phyloP scores from a whole-genome alignment of 2,797 vertebrate genomes.

The Ispidina picta region DNA sequence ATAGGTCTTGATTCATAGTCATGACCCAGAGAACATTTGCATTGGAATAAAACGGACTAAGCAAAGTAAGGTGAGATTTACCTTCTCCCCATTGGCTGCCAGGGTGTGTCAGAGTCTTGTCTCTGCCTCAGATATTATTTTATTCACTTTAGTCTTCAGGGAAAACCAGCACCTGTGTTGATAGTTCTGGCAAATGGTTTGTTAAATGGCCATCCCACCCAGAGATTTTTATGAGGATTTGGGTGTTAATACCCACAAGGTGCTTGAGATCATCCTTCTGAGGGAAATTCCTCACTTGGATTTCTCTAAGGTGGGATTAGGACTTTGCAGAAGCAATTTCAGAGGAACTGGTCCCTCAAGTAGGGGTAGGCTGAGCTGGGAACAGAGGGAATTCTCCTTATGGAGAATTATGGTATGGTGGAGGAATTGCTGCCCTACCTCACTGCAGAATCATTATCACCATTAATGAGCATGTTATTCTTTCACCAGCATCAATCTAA shows the following conservation, averaged over 20 bases:
- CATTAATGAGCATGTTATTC: slow-evolving; percentile 50
- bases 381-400: neutral
- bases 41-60: neutral
- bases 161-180: neutral
- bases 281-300: neutral
- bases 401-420: neutral
- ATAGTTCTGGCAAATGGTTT: neutral
- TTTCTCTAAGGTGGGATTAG: neutral
- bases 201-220: neutral
- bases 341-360: neutral
- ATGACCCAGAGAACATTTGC: neutral
- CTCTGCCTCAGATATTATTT: neutral
- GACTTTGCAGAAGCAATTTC: neutral
- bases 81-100: neutral
- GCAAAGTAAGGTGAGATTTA: neutral
- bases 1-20: neutral
- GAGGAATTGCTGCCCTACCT: slow-evolving; percentile 44
- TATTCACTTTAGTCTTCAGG: neutral
- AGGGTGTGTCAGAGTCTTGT: neutral
- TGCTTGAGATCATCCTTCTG: neutral
- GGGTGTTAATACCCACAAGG: neutral
- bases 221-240: neutral
- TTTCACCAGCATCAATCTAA: slow-evolving; percentile 43
- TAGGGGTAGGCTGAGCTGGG: neutral
- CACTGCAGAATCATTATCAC: slow-evolving; percentile 45